Conservation (phyloP, 2,797 vertebrate genomes). For the Podarcis siculus region DNA sequence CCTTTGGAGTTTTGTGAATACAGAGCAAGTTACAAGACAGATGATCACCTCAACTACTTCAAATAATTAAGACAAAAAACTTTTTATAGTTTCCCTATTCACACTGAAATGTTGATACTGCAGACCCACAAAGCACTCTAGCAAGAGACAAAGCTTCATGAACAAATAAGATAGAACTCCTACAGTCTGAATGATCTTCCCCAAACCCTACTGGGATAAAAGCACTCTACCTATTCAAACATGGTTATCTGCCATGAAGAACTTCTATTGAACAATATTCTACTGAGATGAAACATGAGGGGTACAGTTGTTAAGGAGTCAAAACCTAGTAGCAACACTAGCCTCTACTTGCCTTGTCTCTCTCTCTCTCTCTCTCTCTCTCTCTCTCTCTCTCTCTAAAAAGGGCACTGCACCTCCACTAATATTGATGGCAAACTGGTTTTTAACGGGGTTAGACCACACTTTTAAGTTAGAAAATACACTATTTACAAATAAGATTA, state of each 20-base stretch:
- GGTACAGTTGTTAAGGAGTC: conserved; percentile 11
- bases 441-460: background rate
- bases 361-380: background rate
- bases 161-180: conserved; percentile 4
- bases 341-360: background rate
- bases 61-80: conserved; percentile 44
- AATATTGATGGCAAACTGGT: background rate
- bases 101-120: conserved; percentile 31
- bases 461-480: background rate
- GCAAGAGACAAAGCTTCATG: conserved; percentile 51
- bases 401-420: no score
- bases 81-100: conserved; percentile 47
- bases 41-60: conserved; percentile 51
- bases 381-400: background rate
- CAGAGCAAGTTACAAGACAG: conserved; percentile 45
- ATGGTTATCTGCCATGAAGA: background rate
- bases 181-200: conserved; percentile 9
- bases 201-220: background rate
- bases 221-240: background rate
- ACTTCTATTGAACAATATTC: conserved; percentile 24
- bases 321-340: background rate
- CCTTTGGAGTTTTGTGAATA: background rate
- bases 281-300: background rate
- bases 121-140: conserved; percentile 22
- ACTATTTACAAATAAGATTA: background rate